Conservation (phyloP, 1,140 invertebrate species). For the Mesaphorura yosii region DNA sequence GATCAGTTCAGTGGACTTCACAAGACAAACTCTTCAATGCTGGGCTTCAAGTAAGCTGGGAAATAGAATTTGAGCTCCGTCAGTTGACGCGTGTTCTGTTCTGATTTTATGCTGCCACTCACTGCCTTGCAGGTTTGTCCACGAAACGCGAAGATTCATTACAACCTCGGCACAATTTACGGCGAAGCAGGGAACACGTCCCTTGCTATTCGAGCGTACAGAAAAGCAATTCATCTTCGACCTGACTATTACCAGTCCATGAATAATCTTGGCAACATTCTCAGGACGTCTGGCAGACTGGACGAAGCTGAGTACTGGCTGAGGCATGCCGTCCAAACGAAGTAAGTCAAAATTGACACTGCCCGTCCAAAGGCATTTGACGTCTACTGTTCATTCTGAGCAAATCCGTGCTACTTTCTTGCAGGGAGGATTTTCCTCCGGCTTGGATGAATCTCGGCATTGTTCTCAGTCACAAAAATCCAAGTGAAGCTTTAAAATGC, state of each 20-base stretch:
- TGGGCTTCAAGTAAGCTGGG: constrained; percentile 29
- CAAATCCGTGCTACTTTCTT: constrained; percentile 27
- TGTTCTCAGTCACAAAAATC: constrained; percentile 63
- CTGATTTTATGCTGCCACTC: not conserved
- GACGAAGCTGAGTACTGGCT: constrained; percentile 65
- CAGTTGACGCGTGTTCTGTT: too few relatives aligned
- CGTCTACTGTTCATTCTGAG: too few relatives aligned
- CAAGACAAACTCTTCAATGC: constrained; percentile 35
- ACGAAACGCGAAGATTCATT: constrained; percentile 88
- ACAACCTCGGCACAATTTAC: constrained; percentile 82
- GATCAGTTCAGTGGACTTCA: constrained; percentile 30
- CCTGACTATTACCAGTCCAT: constrained; percentile 89
- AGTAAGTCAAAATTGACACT: constrained; percentile 42
- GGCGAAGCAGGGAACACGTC: constrained; percentile 58
- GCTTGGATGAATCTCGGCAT: constrained; percentile 98
- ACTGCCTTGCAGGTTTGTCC: constrained; percentile 53
- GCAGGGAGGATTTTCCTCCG: constrained; percentile 73
- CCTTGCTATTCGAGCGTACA: constrained; percentile 62
- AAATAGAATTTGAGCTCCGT: too few relatives aligned
- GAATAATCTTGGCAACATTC: constrained; percentile 90
- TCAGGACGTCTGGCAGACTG: constrained; percentile 62
- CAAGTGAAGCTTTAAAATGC: constrained; percentile 58
- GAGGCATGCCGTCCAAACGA: constrained; percentile 56
- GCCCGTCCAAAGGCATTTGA: not conserved
- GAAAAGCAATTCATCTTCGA: constrained; percentile 49